Conservation (phyloP, 2,888 invertebrate genomes). For the Dastarcus helophoroides region DNA sequence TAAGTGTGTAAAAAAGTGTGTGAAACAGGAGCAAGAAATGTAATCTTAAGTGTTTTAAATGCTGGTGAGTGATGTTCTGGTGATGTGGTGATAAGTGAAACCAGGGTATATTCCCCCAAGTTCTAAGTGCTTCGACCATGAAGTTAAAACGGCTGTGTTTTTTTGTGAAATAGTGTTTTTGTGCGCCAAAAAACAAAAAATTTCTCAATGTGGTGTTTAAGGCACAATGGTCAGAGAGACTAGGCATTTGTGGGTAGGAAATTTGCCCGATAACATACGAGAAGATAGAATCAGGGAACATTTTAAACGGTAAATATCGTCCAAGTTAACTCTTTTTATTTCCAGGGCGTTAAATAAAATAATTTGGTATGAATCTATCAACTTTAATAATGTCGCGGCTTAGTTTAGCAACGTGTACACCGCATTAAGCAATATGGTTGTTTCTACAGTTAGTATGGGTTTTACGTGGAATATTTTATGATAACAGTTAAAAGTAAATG, state of each 20-base stretch:
- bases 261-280: slow-evolving; percentile 98
- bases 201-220: slow-evolving; percentile 85
- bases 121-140: slow-evolving; percentile 24
- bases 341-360: no score
- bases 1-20: slow-evolving; percentile 20
- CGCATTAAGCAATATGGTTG: no score
- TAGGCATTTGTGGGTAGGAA: slow-evolving; percentile 99
- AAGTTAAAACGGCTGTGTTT: slow-evolving; percentile 32
- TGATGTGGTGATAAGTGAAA: slow-evolving; percentile 19
- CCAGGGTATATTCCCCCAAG: slow-evolving; percentile 11
- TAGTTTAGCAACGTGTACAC: no score
- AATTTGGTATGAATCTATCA: no score
- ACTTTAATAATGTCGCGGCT: no score
- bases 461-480: no score
- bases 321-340: slow-evolving; percentile 4
- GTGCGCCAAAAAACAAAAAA: slow-evolving; percentile 48
- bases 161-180: slow-evolving; percentile 31
- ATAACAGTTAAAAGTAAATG: no score
- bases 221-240: slow-evolving; percentile 99
- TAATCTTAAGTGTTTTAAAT: slow-evolving; percentile 11
- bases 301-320: slow-evolving; percentile 79
- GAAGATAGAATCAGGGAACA: slow-evolving; percentile 95
- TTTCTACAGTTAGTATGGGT: no score
- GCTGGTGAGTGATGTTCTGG: slow-evolving; percentile 10
- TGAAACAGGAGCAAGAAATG: slow-evolving; percentile 18